A percentile compares a stretch with the other conserved stretches of the same genome.
These are phyloP conservation scores for Fundulus diaphanus DNA, from an alignment of 2,797 vertebrate species.

Conservation along the genomic window DNA sequence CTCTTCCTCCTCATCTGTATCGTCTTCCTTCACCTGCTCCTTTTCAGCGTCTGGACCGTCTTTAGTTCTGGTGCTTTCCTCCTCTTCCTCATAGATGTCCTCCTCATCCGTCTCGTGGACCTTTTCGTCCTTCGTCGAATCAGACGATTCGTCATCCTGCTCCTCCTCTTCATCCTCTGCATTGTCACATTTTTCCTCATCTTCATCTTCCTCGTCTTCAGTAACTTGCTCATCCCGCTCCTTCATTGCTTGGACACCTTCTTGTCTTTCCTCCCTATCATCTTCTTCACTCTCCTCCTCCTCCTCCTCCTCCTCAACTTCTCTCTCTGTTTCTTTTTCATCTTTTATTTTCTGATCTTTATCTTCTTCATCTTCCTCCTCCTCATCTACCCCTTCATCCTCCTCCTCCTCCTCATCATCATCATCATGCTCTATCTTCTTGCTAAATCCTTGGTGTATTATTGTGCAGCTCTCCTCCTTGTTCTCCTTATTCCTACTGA, in stretches of 20 bases:
- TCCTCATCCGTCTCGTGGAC: neutral
- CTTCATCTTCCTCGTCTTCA: neutral
- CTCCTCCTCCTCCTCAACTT: neutral
- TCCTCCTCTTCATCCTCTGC: neutral
- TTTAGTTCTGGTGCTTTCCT: neutral
- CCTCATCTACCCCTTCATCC: neutral
- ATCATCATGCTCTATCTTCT: neutral
- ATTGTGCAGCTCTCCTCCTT: neutral
- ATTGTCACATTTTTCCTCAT: neutral
- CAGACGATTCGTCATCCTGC: neutral
- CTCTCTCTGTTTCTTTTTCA: neutral
- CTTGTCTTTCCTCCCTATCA: neutral
- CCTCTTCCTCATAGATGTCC: neutral
- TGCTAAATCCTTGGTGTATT: neutral
- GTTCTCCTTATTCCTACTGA: neutral
- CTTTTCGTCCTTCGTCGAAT: neutral
- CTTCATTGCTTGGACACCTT: neutral
- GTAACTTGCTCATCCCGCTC: neutral
- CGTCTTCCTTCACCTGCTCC: too few relatives aligned
- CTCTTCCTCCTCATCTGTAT: neutral
- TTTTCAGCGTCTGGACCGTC: too few relatives aligned
- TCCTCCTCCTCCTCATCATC: neutral
- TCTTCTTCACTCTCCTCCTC: neutral
- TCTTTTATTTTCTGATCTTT: neutral
- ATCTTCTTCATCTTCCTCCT: neutral